Percentiles rank a stretch among this genome's conserved stretches.
Conservation (phyloP, 37 sponge, comb jelly and placozoan species). For the Tethya wilhelma region DNA sequence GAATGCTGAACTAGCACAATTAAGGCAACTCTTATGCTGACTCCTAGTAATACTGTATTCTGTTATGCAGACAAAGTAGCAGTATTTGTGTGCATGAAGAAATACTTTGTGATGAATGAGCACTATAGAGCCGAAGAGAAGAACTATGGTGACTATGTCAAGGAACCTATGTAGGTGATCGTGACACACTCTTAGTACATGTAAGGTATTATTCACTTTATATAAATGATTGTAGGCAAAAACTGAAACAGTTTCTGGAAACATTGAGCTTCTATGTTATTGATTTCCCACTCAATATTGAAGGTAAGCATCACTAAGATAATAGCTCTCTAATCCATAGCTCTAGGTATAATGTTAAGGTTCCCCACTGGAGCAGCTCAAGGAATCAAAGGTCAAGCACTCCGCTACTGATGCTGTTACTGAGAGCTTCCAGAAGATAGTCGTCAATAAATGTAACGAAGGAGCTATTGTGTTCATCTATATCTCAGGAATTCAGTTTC, state of each 20-base stretch:
- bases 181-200: neutral
- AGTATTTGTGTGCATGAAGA: conserved; percentile 10
- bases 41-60: no score
- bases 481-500: conserved; percentile 42
- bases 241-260: neutral
- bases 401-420: neutral
- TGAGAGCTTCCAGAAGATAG: neutral
- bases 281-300: no score
- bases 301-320: no score
- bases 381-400: neutral
- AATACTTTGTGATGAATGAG: neutral
- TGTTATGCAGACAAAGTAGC: neutral
- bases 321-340: no score
- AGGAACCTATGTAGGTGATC: neutral
- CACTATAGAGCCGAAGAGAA: conserved; percentile 11
- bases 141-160: neutral
- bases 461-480: conserved; percentile 41
- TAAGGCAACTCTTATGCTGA: no score
- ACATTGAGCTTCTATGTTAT: conserved; percentile 4
- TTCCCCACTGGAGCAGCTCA: neutral
- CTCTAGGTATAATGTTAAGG: no score
- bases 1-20: no score
- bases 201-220: neutral
- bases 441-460: conserved; percentile 5
- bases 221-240: conserved; percentile 15